Evolutionary conservation across 2,888 invertebrate genomes (phyloP).

Genomic region (Tigriopus californicus): DNA sequence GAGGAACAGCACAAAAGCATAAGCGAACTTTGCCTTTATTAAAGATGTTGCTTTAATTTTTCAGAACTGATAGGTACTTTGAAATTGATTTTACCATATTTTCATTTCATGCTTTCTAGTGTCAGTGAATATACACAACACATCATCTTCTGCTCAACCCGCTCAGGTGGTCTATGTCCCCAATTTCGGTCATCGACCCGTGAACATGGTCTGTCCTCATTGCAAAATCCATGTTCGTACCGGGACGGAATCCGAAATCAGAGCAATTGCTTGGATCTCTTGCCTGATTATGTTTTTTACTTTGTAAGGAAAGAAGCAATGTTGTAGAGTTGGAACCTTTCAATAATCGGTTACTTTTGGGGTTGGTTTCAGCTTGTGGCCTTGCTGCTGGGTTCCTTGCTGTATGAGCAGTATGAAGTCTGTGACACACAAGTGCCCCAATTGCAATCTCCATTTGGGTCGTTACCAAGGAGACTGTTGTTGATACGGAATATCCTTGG

Average conservation of each 20-base stretch:
- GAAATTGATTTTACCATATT: too few species aligned
- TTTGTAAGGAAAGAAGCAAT: conserved; percentile 15
- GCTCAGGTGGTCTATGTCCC: conserved; percentile 6
- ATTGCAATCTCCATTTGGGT: conserved; percentile 63
- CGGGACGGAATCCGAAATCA: conserved; percentile 58
- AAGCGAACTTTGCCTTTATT: too few species aligned
- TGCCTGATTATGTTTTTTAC: conserved; percentile 33
- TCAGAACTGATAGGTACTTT: too few species aligned
- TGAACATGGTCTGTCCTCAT: conserved; percentile 72
- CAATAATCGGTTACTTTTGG: conserved; percentile 7
- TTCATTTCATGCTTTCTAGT: too few species aligned
- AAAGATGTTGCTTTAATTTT: too few species aligned
- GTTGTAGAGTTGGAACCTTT: not conserved
- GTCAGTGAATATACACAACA: too few species aligned
- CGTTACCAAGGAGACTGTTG: conserved; percentile 46
- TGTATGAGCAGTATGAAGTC: conserved; percentile 81
- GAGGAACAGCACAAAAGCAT: too few species aligned
- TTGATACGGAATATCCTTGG: too few species aligned
- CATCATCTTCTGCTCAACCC: too few species aligned
- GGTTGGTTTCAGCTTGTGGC: conserved; percentile 46
- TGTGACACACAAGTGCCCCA: conserved; percentile 69
- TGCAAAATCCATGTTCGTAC: conserved; percentile 70
- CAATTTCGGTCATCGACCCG: conserved; percentile 31
- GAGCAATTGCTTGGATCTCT: conserved; percentile 61
- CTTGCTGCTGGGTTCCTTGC: conserved; percentile 80